These are phyloP conservation scores for Cerastis rubricosa DNA, from an alignment of 2,888 invertebrate species.

Conservation along the genomic window DNA sequence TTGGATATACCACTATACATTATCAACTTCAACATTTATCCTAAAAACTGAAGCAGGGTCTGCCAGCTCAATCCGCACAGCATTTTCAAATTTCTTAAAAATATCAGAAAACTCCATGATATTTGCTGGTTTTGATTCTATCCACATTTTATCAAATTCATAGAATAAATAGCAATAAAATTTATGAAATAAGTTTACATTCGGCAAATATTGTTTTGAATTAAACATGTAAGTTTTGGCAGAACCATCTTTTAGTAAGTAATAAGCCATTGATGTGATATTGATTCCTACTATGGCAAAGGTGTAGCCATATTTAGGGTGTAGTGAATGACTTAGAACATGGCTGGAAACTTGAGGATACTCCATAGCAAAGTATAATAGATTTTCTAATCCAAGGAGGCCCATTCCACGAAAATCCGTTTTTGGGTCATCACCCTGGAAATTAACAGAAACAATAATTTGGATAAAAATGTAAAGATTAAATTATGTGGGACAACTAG, in stretches of 20 bases:
- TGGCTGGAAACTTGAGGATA: constrained; percentile 95
- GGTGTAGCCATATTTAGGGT: constrained; percentile 97
- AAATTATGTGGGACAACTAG: neutral
- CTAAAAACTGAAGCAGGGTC: constrained; percentile 94
- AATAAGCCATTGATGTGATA: constrained; percentile 97
- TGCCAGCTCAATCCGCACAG: constrained; percentile 92
- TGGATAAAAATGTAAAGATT: neutral
- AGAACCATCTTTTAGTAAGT: constrained; percentile 94
- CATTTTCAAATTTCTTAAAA: constrained; percentile 95
- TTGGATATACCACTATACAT: constrained; percentile 75
- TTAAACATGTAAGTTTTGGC: constrained; percentile 98
- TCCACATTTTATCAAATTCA: constrained; percentile 98
- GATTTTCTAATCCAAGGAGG: constrained; percentile 97
- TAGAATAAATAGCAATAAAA: constrained; percentile 98
- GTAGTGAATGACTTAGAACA: constrained; percentile 96
- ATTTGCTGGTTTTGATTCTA: constrained; percentile 96
- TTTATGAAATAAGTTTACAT: constrained; percentile 95
- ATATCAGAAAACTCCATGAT: constrained; percentile 99
- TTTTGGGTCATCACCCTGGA: constrained; percentile 98
- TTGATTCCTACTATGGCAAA: constrained; percentile 98
- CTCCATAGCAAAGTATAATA: constrained; percentile 96
- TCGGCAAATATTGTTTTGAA: constrained; percentile 92
- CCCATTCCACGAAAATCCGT: constrained; percentile 99
- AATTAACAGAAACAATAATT: constrained; percentile 58
- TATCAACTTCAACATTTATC: constrained; percentile 95